These are phyloP conservation scores for Oopsacas minuta DNA, from an alignment of 37 sponge, comb jelly and placozoan species.

Conservation along the genomic window DNA sequence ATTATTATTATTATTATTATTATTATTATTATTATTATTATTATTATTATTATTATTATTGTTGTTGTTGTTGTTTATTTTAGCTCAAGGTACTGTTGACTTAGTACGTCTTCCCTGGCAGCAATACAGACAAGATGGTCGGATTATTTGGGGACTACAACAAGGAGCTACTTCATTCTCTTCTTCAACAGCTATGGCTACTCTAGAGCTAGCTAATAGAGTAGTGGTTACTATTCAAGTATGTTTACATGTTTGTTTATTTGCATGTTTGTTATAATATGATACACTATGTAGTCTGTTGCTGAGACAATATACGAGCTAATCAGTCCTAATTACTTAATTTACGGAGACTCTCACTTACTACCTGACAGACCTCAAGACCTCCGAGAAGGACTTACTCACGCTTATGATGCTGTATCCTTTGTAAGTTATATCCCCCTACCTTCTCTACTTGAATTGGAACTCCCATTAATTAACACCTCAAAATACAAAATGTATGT, in stretches of 20 bases:
- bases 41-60: neutral
- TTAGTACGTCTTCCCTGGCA: constrained; percentile 82
- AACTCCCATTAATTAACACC: neutral
- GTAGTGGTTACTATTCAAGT: constrained; percentile 65
- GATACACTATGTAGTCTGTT: constrained; percentile 27
- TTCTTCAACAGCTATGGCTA: constrained; percentile 68
- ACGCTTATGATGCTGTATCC: constrained; percentile 63
- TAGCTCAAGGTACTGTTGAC: constrained; percentile 70
- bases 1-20: neutral
- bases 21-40: neutral
- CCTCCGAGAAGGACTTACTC: constrained; percentile 69
- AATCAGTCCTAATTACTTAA: constrained; percentile 26
- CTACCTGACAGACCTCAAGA: constrained; percentile 46
- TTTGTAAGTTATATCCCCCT: constrained; percentile 38
- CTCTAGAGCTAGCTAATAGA: constrained; percentile 67
- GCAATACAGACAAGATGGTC: constrained; percentile 91
- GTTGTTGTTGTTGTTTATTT: neutral
- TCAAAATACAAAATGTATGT: neutral
- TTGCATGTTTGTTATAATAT: too few species aligned
- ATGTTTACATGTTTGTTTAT: too few species aligned
- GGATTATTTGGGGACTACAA: constrained; percentile 80
- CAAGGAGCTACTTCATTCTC: constrained; percentile 76
- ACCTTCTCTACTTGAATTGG: neutral
- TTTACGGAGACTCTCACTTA: neutral
- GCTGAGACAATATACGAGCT: constrained; percentile 65